Conservation (phyloP, 2,797 vertebrate species). For the Dromococcyx pavoninus region DNA sequence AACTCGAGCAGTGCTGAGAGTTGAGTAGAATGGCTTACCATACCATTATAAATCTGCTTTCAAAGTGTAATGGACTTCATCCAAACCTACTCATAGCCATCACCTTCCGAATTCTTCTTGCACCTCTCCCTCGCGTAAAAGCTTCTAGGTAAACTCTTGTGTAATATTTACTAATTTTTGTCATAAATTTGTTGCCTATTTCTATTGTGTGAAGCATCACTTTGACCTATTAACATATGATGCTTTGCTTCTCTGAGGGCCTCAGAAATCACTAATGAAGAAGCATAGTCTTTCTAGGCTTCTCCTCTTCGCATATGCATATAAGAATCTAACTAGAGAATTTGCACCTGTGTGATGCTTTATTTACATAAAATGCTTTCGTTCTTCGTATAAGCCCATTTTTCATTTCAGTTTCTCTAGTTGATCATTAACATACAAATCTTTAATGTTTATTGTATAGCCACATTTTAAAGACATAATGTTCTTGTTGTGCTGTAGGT, state of each 20-base stretch:
- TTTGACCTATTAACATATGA: not conserved
- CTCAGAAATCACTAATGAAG: not conserved
- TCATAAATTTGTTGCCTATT: not conserved
- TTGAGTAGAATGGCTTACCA: not conserved
- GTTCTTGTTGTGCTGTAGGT: not conserved
- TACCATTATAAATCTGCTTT: not conserved
- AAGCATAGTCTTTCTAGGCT: not conserved
- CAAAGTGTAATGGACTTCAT: not conserved
- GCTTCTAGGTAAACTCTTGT: not conserved
- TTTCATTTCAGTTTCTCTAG: not conserved
- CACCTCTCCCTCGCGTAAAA: not conserved
- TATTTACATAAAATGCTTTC: not conserved
- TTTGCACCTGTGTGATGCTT: not conserved
- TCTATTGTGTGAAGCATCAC: accelerated
- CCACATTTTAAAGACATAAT: not conserved
- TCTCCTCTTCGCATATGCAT: not conserved
- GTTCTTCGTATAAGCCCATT: accelerated
- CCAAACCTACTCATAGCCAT: not conserved
- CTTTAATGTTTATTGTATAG: not conserved
- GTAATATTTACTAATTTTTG: not conserved
- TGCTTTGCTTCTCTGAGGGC: not conserved
- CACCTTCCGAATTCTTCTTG: not conserved
- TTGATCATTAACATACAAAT: not conserved
- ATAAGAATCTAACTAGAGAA: not conserved
- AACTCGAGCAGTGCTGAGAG: not conserved